Conservation (phyloP, 35 echinoderm and acorn worm species). For the Apostichopus japonicus region DNA sequence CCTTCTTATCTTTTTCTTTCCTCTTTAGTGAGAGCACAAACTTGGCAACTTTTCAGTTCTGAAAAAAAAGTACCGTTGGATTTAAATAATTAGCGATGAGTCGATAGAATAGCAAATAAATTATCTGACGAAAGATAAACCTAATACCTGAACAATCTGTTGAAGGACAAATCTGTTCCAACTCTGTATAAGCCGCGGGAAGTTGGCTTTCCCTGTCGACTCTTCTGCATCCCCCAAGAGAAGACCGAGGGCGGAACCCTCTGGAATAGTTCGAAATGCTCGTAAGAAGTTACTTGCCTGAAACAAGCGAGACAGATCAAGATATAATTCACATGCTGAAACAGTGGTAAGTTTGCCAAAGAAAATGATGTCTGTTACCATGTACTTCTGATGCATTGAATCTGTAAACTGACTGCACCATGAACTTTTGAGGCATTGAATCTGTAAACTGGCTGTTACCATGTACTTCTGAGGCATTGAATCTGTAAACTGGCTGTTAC, state of each 20-base stretch:
- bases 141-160: conserved; percentile 82
- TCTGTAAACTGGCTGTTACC: too few relatives aligned
- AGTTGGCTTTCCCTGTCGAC: conserved; percentile 84
- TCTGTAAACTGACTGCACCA: too few relatives aligned
- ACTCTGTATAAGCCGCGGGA: conserved; percentile 90
- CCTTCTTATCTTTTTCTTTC: too few relatives aligned
- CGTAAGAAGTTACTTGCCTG: conserved; percentile 94
- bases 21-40: too few relatives aligned
- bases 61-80: too few relatives aligned
- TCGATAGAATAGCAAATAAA: too few relatives aligned
- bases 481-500: too few relatives aligned
- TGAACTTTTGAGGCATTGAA: too few relatives aligned
- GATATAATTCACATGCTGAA: too few relatives aligned
- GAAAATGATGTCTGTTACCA: background rate
- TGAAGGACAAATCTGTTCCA: conserved; percentile 91
- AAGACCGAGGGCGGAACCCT: conserved; percentile 89
- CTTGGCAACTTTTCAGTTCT: too few relatives aligned
- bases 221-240: conserved; percentile 91
- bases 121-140: background rate
- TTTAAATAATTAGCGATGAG: too few relatives aligned
- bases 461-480: too few relatives aligned
- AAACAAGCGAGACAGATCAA: background rate
- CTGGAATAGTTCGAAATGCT: conserved; percentile 99
- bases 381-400: background rate
- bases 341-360: background rate